Percentiles rank a stretch among this genome's conserved stretches.
Evolutionary conservation across 2,113 vertebrate genomes (phyloP).

Genomic region (Amia ocellicauda): DNA sequence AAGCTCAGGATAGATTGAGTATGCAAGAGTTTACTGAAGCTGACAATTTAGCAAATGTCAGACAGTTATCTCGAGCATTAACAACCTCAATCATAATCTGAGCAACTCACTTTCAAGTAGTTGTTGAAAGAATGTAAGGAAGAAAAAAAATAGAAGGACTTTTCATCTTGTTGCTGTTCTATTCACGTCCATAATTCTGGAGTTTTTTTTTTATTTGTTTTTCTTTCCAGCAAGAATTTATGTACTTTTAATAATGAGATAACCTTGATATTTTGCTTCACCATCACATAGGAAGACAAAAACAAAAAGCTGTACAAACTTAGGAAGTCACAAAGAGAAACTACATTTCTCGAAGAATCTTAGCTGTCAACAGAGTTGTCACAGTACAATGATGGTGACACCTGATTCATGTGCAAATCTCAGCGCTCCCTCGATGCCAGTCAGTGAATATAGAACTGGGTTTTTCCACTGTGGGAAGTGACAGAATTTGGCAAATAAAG

Average conservation of each 20-base stretch:
- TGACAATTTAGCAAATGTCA: constrained; percentile 71
- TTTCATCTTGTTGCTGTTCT: constrained; percentile 60
- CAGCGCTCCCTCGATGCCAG: constrained; percentile 82
- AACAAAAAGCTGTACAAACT: constrained; percentile 53
- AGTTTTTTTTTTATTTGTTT: constrained; percentile 47
- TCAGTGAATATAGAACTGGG: constrained; percentile 84
- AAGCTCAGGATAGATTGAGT: constrained; percentile 59
- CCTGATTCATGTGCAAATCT: constrained; percentile 97
- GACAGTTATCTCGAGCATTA: constrained; percentile 68
- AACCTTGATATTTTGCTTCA: constrained; percentile 62
- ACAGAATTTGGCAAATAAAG: constrained; percentile 88
- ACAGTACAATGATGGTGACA: constrained; percentile 84
- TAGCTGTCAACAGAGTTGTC: constrained; percentile 77
- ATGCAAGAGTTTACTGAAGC: constrained; percentile 57
- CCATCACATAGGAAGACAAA: constrained; percentile 44
- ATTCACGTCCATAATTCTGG: constrained; percentile 52
- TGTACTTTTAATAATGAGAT: constrained; percentile 63
- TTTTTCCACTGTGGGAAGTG: constrained; percentile 81
- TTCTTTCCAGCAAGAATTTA: constrained; percentile 32
- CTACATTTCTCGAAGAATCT: constrained; percentile 70
- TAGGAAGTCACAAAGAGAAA: constrained; percentile 56
- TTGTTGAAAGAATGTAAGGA: constrained; percentile 58
- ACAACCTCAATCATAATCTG: constrained; percentile 66
- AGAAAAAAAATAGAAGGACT: constrained; percentile 39
- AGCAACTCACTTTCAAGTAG: constrained; percentile 67